Base-by-base conservation (phyloP, 2,888 invertebrate species). In the Phragmatobia fuliginosa region DNA sequence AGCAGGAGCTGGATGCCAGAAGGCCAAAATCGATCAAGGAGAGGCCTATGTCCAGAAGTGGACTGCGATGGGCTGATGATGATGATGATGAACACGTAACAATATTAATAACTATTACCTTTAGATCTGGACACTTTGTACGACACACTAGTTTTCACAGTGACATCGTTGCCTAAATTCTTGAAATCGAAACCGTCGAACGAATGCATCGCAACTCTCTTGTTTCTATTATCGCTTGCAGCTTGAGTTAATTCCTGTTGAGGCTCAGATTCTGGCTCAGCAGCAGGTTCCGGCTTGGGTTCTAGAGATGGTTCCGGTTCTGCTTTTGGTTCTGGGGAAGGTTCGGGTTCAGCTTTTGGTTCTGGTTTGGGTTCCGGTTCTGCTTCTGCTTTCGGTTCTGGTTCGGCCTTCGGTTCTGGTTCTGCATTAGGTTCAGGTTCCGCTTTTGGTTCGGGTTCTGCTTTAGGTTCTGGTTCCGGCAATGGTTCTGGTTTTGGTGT, bases 101-200 rank as follows among this genome's bases (percentile, higher is more conserved):
- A 52, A 25, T 14, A 52, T 14, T 59, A 58, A n/a, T 31, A 63
- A 21, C 18, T 18, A 69, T 83, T 82, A 94, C 94, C 94, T 90
- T 94, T 94, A 68, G 94, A 93, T 75, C 92, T 96, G 83, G 97
- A 97, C 74, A 98, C 97, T 88, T 97, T 96, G 88, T 97, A 98
- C 0, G 97, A 97, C 5, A 98, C 97, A 85, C 97, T 97, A 0
- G 97, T 98, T 83, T 97, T 97, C 18, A 97, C 97, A 0, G 97
- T 96, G 36, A 97, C 97, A 58, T 97, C 97, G 68, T 96, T 92
- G 33, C 96, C 95, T 16, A 95, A 88, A 56, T 94, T 92, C 72
- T 93, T 93, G 49, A 95, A 93, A 73, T 94, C 93, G 25, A 95
- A 86, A 33, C 94, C 95, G 64, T 94, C 94, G 6, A 92, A 67